A percentile compares a stretch with the other conserved stretches of the same genome.
phyloP scores from a whole-genome alignment of 53 echinoderm and acorn worm species.

The Arbacia lixula region DNA sequence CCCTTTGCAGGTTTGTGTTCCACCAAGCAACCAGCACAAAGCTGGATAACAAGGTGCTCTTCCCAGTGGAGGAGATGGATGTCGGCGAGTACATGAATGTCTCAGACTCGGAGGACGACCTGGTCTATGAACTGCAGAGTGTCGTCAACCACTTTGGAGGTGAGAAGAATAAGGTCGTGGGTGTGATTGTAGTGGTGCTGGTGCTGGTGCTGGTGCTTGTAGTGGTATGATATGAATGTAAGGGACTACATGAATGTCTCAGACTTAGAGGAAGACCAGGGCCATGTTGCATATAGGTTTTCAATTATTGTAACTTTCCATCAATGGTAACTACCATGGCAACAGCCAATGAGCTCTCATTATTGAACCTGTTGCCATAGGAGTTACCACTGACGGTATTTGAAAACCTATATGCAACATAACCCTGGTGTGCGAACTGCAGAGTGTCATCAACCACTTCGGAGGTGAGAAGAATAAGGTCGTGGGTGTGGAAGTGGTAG shows the following conservation, averaged over 20 bases:
- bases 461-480: constrained; percentile 79
- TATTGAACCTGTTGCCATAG: no score
- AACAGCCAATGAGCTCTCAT: no score
- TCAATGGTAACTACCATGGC: no score
- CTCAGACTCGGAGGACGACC: constrained; percentile 57
- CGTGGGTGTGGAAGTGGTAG: no score
- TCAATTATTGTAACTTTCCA: no score
- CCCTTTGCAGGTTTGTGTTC: constrained; percentile 82
- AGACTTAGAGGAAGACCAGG: constrained; percentile 59
- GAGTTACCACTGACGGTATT: no score
- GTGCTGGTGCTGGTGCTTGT: no score
- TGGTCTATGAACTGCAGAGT: constrained; percentile 89
- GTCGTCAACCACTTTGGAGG: constrained; percentile 97
- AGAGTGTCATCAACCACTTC: constrained; percentile 93
- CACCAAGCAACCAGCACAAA: constrained; percentile 97
- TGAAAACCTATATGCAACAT: no score
- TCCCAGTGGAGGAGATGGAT: constrained; percentile 83
- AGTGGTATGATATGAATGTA: constrained; percentile 78
- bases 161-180: constrained; percentile 49
- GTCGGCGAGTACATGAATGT: constrained; percentile 78
- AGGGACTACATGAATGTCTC: constrained; percentile 72
- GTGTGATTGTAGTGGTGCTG: no score
- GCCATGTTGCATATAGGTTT: no score
- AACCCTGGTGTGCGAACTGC: constrained; percentile 86
- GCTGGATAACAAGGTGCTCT: constrained; percentile 94